These are phyloP conservation scores for Hoplodrina blanda DNA, from an alignment of 2,888 invertebrate species.

Conservation along the genomic window DNA sequence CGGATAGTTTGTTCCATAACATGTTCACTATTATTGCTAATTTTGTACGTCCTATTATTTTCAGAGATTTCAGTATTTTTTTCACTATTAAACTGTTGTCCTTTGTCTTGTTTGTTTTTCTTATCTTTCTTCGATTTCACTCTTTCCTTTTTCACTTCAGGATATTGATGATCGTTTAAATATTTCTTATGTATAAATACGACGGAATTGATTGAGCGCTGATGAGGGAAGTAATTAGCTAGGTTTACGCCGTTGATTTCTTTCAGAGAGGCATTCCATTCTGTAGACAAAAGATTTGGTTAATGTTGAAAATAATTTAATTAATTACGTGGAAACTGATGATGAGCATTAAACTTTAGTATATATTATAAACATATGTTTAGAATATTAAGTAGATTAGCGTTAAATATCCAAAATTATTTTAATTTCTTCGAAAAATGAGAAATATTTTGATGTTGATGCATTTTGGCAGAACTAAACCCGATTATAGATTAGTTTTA, in stretches of 20 bases:
- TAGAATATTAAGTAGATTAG: too few relatives aligned
- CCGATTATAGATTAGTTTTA: constrained; percentile 8
- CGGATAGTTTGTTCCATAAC: constrained; percentile 80
- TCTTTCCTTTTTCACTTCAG: constrained; percentile 50
- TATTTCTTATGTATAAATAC: constrained; percentile 83
- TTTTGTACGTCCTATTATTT: constrained; percentile 60
- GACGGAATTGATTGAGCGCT: constrained; percentile 78
- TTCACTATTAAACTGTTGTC: constrained; percentile 70
- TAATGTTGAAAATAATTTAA: constrained; percentile 22
- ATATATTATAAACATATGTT: too few relatives aligned
- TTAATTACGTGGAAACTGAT: too few relatives aligned
- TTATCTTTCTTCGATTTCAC: constrained; percentile 58
- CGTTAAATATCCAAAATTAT: too few relatives aligned
- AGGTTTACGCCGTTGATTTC: constrained; percentile 77
- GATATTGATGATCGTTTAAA: constrained; percentile 54
- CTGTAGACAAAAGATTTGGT: constrained; percentile 63
- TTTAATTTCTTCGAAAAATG: too few relatives aligned
- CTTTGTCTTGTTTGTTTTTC: constrained; percentile 69
- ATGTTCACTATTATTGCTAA: constrained; percentile 65
- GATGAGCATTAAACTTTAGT: too few relatives aligned
- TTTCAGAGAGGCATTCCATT: constrained; percentile 60
- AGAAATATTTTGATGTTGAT: too few relatives aligned
- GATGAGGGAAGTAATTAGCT: constrained; percentile 77
- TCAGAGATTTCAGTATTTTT: constrained; percentile 50
- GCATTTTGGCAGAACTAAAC: too few relatives aligned